These are phyloP conservation scores for Nasonia vitripennis DNA, from an alignment of 1,140 invertebrate genomes.

Conservation along the genomic window DNA sequence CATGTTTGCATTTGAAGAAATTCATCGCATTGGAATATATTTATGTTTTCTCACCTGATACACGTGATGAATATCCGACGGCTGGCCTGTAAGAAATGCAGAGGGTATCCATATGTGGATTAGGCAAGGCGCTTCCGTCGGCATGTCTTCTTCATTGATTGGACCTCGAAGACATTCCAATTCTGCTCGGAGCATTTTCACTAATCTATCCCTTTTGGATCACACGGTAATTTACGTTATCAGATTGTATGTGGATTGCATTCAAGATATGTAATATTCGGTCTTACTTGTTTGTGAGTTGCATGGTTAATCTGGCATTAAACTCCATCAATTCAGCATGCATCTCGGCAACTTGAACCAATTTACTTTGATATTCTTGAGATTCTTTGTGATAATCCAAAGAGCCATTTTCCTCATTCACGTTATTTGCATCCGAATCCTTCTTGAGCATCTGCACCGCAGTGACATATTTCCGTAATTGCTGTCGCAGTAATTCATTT, in stretches of 20 bases:
- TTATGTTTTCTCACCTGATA: slow-evolving; percentile 83
- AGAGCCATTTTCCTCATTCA: slow-evolving; percentile 68
- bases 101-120: slow-evolving; percentile 95
- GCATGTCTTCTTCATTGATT: slow-evolving; percentile 74
- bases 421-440: slow-evolving; percentile 73
- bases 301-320: slow-evolving; percentile 80
- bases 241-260: not conserved
- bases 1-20: not conserved
- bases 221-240: not conserved
- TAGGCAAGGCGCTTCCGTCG: slow-evolving; percentile 73
- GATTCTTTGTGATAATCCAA: slow-evolving; percentile 83
- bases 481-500: slow-evolving; percentile 91
- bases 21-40: not conserved
- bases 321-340: slow-evolving; percentile 97
- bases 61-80: slow-evolving; percentile 87
- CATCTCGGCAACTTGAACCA: slow-evolving; percentile 97
- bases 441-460: slow-evolving; percentile 89
- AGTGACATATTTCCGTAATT: slow-evolving; percentile 91
- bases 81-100: slow-evolving; percentile 88
- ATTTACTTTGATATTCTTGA: slow-evolving; percentile 90
- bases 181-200: slow-evolving; percentile 81
- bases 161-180: slow-evolving; percentile 83
- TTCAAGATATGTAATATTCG: slow-evolving; percentile 14
- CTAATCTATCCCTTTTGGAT: slow-evolving; percentile 78
- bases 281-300: slow-evolving; percentile 67